phyloP scores from a whole-genome alignment of 2,888 invertebrate genomes.

The Anaspis maculata region DNA sequence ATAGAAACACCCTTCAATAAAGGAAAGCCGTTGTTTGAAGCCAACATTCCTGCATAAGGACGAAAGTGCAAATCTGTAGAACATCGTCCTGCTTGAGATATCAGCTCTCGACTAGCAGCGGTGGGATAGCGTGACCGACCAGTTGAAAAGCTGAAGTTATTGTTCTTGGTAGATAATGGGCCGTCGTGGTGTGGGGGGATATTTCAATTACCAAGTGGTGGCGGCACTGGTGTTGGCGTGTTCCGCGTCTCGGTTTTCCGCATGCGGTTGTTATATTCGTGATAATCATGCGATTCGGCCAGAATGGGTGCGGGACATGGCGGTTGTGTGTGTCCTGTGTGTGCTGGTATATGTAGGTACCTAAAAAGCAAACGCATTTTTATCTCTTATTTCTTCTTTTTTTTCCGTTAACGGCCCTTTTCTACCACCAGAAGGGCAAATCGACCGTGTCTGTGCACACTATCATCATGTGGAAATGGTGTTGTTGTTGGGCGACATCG shows the following conservation, averaged over 20 bases:
- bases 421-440: constrained; percentile 11
- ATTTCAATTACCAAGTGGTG: constrained; percentile 15
- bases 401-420: constrained; percentile 9
- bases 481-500: constrained; percentile 7
- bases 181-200: constrained; percentile 9
- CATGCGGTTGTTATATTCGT: constrained; percentile 4
- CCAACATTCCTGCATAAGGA: too few species aligned
- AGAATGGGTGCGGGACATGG: too few species aligned
- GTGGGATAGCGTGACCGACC: constrained; percentile 18
- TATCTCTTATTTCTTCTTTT: constrained; percentile 8
- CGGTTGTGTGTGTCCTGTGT: too few species aligned
- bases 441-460: constrained; percentile 11
- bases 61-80: too few species aligned
- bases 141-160: constrained; percentile 15
- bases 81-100: too few species aligned
- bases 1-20: too few species aligned
- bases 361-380: neutral
- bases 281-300: constrained; percentile 11
- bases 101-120: constrained; percentile 1
- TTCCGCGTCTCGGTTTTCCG: constrained; percentile 1
- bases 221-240: constrained; percentile 9
- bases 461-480: constrained; percentile 10
- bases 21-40: too few species aligned
- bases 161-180: constrained; percentile 14
- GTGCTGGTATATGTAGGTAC: too few species aligned